phyloP scores from a whole-genome alignment of 2,888 invertebrate genomes.

The Xanthorhoe designata region DNA sequence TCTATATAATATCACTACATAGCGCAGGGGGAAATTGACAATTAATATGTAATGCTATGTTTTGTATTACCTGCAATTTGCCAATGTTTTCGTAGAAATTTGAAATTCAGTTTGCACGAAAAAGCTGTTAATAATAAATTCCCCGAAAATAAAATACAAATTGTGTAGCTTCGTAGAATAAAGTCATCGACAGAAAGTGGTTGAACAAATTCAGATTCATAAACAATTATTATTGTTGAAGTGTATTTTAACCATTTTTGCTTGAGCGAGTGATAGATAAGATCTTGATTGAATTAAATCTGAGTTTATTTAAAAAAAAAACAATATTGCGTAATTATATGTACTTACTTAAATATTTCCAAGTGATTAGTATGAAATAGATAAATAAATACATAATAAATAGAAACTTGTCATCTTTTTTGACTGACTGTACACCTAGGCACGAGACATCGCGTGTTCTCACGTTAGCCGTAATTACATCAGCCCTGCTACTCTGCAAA shows the following conservation, averaged over 20 bases:
- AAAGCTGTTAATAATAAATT: background rate
- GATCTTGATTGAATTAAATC: background rate
- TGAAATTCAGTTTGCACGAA: background rate
- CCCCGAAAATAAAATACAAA: background rate
- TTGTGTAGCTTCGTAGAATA: background rate
- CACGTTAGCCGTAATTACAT: slow-evolving; percentile 59
- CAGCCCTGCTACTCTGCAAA: no score
- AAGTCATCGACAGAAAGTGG: background rate
- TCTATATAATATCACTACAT: background rate
- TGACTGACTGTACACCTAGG: slow-evolving; percentile 20
- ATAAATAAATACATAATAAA: no score
- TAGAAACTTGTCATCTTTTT: background rate
- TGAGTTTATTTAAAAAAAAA: background rate
- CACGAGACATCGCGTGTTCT: slow-evolving; percentile 67
- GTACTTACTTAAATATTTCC: no score
- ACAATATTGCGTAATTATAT: no score
- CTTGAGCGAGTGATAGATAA: background rate
- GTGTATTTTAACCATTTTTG: no score
- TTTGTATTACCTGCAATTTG: background rate
- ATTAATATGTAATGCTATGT: background rate
- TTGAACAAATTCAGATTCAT: background rate
- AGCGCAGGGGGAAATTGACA: background rate
- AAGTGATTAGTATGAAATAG: no score
- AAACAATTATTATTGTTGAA: background rate
- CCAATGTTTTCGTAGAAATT: background rate